phyloP scores from a whole-genome alignment of 2,113 vertebrate species.

The Myotis davidii region DNA sequence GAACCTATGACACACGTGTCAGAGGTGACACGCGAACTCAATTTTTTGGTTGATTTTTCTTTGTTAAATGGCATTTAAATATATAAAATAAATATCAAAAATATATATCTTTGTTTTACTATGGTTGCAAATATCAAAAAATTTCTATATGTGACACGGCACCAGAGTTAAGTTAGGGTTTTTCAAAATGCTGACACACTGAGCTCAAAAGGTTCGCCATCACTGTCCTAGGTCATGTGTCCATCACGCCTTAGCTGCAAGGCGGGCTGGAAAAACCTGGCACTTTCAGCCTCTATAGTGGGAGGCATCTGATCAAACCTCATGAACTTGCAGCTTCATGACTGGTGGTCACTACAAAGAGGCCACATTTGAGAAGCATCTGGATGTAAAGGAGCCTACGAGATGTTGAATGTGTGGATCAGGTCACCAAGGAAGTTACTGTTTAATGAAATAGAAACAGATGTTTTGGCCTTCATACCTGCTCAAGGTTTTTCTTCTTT shows the following conservation, averaged over 20 bases:
- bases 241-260: background rate
- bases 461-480: background rate
- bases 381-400: background rate
- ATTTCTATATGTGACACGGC: too few species aligned
- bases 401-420: background rate
- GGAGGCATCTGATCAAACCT: background rate
- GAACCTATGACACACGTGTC: too few species aligned
- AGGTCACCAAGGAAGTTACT: background rate
- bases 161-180: too few species aligned
- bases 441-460: slow-evolving; percentile 2
- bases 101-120: too few species aligned
- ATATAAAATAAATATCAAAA: too few species aligned
- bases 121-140: too few species aligned
- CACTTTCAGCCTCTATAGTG: background rate
- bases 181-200: too few species aligned
- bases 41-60: too few species aligned
- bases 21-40: too few species aligned
- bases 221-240: too few species aligned
- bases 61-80: too few species aligned
- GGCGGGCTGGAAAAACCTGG: background rate
- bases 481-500: slow-evolving; percentile 13
- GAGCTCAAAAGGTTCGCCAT: too few species aligned
- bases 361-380: background rate
- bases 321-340: background rate
- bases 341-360: background rate